These are phyloP conservation scores for Dione juno DNA, from an alignment of 2,888 invertebrate genomes.

Conservation along the genomic window DNA sequence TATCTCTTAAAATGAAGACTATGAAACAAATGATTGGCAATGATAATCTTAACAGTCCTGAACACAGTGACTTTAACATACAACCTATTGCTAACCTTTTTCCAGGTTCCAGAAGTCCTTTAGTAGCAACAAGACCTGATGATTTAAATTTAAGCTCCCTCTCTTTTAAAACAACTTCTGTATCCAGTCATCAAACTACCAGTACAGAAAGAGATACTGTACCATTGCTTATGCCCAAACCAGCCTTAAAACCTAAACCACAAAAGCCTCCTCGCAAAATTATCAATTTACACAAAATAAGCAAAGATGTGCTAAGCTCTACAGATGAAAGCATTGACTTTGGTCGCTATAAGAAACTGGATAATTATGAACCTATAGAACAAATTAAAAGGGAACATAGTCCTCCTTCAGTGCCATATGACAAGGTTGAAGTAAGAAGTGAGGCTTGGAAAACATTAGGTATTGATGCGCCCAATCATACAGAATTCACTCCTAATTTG, in stretches of 20 bases:
- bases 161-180: constrained; percentile 74
- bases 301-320: constrained; percentile 67
- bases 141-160: constrained; percentile 75
- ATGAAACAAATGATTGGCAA: constrained; percentile 92
- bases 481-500: constrained; percentile 83
- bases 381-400: constrained; percentile 77
- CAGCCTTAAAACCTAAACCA: constrained; percentile 85
- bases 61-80: constrained; percentile 88
- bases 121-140: constrained; percentile 85
- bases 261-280: constrained; percentile 85
- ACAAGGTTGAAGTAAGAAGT: constrained; percentile 89
- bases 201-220: constrained; percentile 71
- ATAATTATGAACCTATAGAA: constrained; percentile 79
- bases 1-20: constrained; percentile 92
- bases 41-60: constrained; percentile 85
- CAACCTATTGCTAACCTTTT: constrained; percentile 90
- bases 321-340: constrained; percentile 76
- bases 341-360: constrained; percentile 81
- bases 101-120: constrained; percentile 91
- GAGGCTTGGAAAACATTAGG: constrained; percentile 93
- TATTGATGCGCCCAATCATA: constrained; percentile 88
- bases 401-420: constrained; percentile 84
- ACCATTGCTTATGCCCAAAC: constrained; percentile 79
- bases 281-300: constrained; percentile 71
- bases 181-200: constrained; percentile 71